Evolutionary conservation across 2,113 vertebrate genomes (phyloP).

Genomic region (Phalacrocorax carbo): DNA sequence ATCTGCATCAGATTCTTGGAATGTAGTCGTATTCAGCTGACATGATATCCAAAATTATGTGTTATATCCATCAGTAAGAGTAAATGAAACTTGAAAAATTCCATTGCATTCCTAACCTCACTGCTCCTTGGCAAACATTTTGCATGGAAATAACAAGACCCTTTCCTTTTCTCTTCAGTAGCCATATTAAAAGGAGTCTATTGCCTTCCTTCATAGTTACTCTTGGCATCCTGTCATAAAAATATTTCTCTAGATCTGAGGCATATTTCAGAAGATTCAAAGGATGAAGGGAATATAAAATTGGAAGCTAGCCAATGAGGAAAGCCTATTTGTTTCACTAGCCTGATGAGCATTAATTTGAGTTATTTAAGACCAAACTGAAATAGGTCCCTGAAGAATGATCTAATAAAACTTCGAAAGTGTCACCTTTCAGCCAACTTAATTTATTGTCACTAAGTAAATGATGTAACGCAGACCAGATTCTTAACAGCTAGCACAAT

Average conservation of each 20-base stretch:
- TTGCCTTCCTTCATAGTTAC: neutral
- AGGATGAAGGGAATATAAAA: neutral
- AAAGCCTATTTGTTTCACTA: neutral
- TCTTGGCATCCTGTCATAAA: neutral
- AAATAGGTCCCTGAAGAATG: neutral
- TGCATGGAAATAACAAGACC: neutral
- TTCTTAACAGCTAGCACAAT: neutral
- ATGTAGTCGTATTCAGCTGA: neutral
- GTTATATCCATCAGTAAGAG: neutral
- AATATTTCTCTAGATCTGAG: neutral
- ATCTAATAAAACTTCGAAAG: neutral
- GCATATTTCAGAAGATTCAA: neutral
- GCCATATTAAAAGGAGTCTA: neutral
- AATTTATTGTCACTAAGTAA: conserved; percentile 10
- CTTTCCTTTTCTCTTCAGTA: neutral
- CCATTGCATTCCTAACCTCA: neutral
- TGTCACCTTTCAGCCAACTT: neutral
- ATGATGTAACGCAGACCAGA: neutral
- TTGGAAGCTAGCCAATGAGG: neutral
- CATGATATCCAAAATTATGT: neutral
- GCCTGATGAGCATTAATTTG: neutral
- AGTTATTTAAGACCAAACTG: neutral
- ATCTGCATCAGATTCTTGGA: neutral
- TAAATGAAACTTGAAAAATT: neutral
- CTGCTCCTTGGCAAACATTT: neutral